phyloP scores from a whole-genome alignment of 2,797 vertebrate genomes.

The Enteromius treurensis region DNA sequence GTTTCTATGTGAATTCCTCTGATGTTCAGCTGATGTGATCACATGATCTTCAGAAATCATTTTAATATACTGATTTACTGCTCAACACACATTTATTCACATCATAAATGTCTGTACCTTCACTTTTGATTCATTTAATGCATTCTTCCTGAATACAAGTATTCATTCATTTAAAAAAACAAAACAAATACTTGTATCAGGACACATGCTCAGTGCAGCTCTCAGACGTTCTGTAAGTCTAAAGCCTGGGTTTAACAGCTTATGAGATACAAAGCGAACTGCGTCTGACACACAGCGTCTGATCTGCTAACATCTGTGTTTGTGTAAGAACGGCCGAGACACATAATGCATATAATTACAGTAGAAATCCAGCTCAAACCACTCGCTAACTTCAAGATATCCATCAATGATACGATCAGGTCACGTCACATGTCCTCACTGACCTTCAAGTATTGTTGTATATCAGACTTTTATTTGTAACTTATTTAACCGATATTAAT shows the following conservation, averaged over 20 bases:
- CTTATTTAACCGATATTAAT: too few relatives aligned
- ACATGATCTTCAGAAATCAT: not conserved
- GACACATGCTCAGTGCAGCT: not conserved
- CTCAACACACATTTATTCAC: not conserved
- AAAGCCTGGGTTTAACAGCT: conserved; percentile 3
- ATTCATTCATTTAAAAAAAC: not conserved
- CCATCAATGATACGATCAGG: not conserved
- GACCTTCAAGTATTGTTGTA: not conserved
- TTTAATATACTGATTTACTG: not conserved
- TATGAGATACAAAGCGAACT: not conserved
- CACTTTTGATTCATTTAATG: not conserved
- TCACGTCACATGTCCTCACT: not conserved
- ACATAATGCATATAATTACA: conserved; percentile 47
- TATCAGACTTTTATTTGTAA: not conserved
- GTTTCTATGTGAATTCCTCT: not conserved
- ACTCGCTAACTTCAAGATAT: not conserved
- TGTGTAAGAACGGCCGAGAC: conserved; percentile 28
- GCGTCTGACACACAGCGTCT: not conserved
- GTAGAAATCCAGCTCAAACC: not conserved
- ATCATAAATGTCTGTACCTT: not conserved
- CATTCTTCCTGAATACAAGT: not conserved
- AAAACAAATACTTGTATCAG: not conserved
- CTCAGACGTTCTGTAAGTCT: not conserved
- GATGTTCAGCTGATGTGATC: not conserved
- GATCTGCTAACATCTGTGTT: not conserved